These are phyloP conservation scores for Eucera pruinosa DNA, from an alignment of 2,888 invertebrate species.

Conservation along the genomic window DNA sequence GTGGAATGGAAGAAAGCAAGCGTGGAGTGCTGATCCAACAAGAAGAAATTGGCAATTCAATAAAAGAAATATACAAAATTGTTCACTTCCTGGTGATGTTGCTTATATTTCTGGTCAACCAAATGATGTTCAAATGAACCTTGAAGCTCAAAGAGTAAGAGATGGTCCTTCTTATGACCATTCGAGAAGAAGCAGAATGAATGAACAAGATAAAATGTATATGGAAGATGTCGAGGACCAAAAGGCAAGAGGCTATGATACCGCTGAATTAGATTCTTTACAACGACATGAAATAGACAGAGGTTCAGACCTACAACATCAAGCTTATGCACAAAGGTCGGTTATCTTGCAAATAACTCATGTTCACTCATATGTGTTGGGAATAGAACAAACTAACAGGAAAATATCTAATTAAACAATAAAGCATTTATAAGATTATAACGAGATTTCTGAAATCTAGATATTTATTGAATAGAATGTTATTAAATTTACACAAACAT, in stretches of 20 bases:
- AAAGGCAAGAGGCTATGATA: constrained; percentile 84
- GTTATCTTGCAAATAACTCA: constrained; percentile 35
- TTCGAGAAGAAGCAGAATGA: constrained; percentile 53
- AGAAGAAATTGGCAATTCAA: constrained; percentile 89
- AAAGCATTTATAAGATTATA: too few species aligned
- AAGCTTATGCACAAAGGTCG: constrained; percentile 71
- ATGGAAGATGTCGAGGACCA: constrained; percentile 87
- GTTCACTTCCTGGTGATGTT: constrained; percentile 81
- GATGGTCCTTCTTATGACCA: constrained; percentile 65
- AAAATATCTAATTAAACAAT: too few species aligned
- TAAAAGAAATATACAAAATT: constrained; percentile 86
- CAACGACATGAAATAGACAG: constrained; percentile 91
- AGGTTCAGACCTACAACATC: constrained; percentile 87
- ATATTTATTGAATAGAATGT: too few species aligned
- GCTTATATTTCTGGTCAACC: constrained; percentile 64
- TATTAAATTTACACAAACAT: too few species aligned
- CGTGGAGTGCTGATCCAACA: constrained; percentile 93
- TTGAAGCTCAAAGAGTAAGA: constrained; percentile 59
- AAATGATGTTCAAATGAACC: constrained; percentile 63
- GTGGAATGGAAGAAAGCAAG: constrained; percentile 87
- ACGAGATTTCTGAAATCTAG: too few species aligned
- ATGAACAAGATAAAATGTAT: constrained; percentile 85
- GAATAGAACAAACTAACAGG: too few species aligned
- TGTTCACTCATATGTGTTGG: not conserved
- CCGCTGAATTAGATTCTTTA: constrained; percentile 90